Evolutionary conservation across 2,797 vertebrate genomes (phyloP).

Genomic region (Sebastes trivittatus): DNA sequence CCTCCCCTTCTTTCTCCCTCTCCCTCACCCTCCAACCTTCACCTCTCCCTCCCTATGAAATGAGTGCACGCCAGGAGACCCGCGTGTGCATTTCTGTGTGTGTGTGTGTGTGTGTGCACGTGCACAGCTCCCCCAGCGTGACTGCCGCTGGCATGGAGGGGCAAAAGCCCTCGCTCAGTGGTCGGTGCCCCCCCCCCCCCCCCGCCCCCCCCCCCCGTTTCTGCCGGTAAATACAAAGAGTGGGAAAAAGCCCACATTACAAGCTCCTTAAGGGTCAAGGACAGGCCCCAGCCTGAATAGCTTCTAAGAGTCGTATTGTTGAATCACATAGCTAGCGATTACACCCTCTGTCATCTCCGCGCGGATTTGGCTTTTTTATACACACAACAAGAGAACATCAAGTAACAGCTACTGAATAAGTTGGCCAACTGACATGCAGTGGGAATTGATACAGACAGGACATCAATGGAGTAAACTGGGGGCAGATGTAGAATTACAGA

Average conservation of each 20-base stretch:
- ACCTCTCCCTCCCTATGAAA: constrained; percentile 74
- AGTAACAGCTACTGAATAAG: constrained; percentile 69
- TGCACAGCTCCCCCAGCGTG: constrained; percentile 63
- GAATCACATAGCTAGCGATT: constrained; percentile 86
- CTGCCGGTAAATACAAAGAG: constrained; percentile 82
- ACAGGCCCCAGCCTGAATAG: constrained; percentile 83
- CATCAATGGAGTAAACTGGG: constrained; percentile 61
- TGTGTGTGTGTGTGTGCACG: constrained; percentile 10
- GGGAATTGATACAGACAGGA: constrained; percentile 80
- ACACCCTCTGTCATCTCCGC: constrained; percentile 86
- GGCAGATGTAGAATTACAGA: constrained; percentile 65
- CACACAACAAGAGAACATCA: constrained; percentile 69
- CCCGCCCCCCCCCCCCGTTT: constrained; percentile 52
- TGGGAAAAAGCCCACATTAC: constrained; percentile 85
- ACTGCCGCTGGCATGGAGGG: constrained; percentile 80
- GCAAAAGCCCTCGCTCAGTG: constrained; percentile 74
- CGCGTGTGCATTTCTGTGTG: constrained; percentile 20
- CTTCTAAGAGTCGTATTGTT: constrained; percentile 85
- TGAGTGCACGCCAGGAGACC: constrained; percentile 76
- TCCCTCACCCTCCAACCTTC: constrained; percentile 70
- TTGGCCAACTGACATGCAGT: constrained; percentile 73
- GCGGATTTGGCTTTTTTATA: constrained; percentile 74
- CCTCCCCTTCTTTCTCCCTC: constrained; percentile 32
- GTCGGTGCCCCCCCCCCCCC: constrained; percentile 61
- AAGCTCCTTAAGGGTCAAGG: constrained; percentile 90